Conservation (phyloP, 2,797 vertebrate species). For the Fistularia tabacaria region DNA sequence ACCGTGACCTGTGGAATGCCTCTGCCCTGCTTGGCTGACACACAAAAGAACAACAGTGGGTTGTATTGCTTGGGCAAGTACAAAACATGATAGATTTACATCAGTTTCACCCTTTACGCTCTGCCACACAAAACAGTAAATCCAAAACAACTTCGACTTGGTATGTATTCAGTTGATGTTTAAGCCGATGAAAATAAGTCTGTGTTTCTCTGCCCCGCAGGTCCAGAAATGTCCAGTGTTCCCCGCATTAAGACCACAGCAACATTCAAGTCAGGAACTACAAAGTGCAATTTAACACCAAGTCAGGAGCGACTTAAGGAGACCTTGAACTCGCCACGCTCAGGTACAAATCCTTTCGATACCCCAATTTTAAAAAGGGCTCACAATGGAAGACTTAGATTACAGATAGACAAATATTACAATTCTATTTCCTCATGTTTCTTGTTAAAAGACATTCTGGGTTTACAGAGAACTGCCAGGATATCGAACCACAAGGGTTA, state of each 20-base stretch:
- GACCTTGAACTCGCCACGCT: conserved; percentile 76
- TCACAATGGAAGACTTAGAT: conserved; percentile 36
- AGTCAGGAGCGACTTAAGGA: conserved; percentile 84
- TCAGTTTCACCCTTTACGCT: conserved; percentile 36
- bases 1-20: conserved; percentile 91
- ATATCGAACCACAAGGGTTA: conserved; percentile 30
- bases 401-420: conserved; percentile 27
- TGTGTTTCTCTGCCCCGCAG: conserved; percentile 32
- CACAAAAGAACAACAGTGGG: conserved; percentile 74
- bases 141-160: conserved; percentile 15
- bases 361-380: conserved; percentile 9
- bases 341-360: conserved; percentile 80
- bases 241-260: conserved; percentile 86
- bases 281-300: conserved; percentile 91
- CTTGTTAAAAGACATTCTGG: conserved; percentile 43
- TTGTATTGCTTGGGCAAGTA: conserved; percentile 75
- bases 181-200: conserved; percentile 23
- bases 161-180: conserved; percentile 32
- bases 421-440: conserved; percentile 31
- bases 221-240: conserved; percentile 65
- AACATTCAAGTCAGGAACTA: conserved; percentile 87
- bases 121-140: conserved; percentile 46
- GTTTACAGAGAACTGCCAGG: conserved; percentile 47
- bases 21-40: conserved; percentile 75
- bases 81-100: conserved; percentile 48